Conservation (phyloP, 2,888 invertebrate species). For the Adineta ricciae region DNA sequence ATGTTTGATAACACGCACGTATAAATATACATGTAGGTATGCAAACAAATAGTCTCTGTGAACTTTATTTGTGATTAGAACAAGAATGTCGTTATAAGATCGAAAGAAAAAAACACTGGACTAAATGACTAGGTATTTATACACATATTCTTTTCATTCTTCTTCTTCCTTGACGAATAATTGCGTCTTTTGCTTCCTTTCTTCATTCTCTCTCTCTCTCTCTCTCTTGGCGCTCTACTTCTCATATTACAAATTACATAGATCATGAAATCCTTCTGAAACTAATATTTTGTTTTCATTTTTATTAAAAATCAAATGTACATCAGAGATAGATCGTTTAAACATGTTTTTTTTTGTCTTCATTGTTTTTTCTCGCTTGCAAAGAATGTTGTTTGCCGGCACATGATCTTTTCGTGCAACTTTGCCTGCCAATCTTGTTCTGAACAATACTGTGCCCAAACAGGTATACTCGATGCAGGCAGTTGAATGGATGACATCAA, state of each 20-base stretch:
- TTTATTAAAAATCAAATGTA: neutral
- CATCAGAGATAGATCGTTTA: neutral
- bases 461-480: neutral
- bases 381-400: conserved; percentile 16
- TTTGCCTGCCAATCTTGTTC: conserved; percentile 1
- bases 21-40: neutral
- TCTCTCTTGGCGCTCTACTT: neutral
- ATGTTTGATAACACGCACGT: neutral
- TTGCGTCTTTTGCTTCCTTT: neutral
- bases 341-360: neutral
- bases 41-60: neutral
- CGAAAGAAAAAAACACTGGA: neutral
- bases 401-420: neutral
- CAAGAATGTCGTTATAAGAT: neutral
- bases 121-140: neutral
- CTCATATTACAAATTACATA: neutral
- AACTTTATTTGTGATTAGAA: neutral
- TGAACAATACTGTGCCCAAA: neutral
- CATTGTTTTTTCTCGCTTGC: neutral
- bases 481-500: neutral
- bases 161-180: neutral
- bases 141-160: neutral
- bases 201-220: neutral
- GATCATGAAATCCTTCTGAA: neutral
- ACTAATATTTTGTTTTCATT: neutral